phyloP scores from a whole-genome alignment of 2,888 invertebrate genomes.

The Eupithecia dodoneata region DNA sequence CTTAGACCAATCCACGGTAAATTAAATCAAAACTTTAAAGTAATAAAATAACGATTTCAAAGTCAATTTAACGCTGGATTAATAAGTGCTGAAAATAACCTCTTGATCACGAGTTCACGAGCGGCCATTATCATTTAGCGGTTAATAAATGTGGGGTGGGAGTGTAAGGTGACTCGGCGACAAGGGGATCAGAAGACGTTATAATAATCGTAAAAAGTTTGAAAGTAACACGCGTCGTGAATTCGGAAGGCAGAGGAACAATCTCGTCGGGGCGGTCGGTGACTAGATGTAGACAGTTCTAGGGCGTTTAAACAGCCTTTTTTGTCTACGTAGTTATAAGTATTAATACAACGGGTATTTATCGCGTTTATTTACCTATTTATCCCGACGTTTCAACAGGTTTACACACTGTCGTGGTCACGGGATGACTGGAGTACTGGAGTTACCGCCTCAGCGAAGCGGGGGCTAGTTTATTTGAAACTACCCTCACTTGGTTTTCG shows the following conservation, averaged over 20 bases:
- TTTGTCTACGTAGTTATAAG: background rate
- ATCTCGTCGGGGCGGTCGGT: conserved; percentile 51
- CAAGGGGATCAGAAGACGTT: conserved; percentile 75
- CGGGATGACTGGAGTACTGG: too few relatives aligned
- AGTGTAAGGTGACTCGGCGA: conserved; percentile 67
- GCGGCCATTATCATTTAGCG: conserved; percentile 75
- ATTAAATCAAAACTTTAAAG: conserved; percentile 10
- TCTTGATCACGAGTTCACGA: conserved; percentile 69
- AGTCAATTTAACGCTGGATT: conserved; percentile 18
- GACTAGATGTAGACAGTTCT: background rate
- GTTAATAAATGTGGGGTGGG: conserved; percentile 74
- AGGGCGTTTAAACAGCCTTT: background rate
- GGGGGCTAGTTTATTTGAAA: too few relatives aligned
- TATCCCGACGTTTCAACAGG: too few relatives aligned
- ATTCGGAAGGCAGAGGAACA: conserved; percentile 71
- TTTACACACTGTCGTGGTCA: too few relatives aligned
- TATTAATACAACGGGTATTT: too few relatives aligned
- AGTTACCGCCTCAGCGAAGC: too few relatives aligned
- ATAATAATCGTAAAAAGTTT: conserved; percentile 81
- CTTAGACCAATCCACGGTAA: background rate
- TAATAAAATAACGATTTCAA: conserved; percentile 10
- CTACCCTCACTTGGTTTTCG: too few relatives aligned
- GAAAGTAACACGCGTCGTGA: conserved; percentile 73
- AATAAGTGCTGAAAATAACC: conserved; percentile 57
- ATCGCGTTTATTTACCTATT: too few relatives aligned